phyloP scores from a whole-genome alignment of 2,797 vertebrate genomes.

The Carapus acus region DNA sequence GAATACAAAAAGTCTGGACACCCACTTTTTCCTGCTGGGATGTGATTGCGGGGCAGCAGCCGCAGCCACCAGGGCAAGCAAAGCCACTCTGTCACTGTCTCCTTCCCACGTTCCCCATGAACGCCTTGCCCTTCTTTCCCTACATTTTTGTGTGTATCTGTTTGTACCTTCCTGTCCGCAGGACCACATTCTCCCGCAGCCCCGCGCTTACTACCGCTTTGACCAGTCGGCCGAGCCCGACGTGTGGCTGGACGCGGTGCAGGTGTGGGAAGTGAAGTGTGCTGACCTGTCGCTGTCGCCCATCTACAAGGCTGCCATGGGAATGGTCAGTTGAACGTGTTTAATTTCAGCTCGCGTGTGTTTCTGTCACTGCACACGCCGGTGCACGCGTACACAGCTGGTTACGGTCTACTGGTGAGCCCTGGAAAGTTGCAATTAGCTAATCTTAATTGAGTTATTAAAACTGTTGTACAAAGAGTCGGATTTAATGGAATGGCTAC shows the following conservation, averaged over 20 bases:
- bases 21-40: constrained; percentile 27
- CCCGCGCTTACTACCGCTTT: constrained; percentile 79
- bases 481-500: constrained; percentile 46
- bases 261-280: constrained; percentile 92
- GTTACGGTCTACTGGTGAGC: constrained; percentile 30
- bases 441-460: constrained; percentile 48
- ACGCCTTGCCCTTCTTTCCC: constrained; percentile 18
- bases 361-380: no score
- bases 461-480: constrained; percentile 44
- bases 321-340: constrained; percentile 77
- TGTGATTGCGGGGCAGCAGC: constrained; percentile 18
- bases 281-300: constrained; percentile 88
- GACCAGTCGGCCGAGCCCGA: constrained; percentile 80
- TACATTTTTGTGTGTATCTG: not conserved
- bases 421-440: constrained; percentile 47
- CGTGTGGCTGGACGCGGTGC: constrained; percentile 82
- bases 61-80: constrained; percentile 18
- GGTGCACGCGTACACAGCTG: constrained; percentile 20
- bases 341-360: constrained; percentile 4
- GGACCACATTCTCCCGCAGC: constrained; percentile 77
- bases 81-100: constrained; percentile 37
- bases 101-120: constrained; percentile 26
- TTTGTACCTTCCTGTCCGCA: constrained; percentile 32
- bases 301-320: constrained; percentile 83
- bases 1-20: constrained; percentile 9